Base-by-base conservation (phyloP, 2,797 vertebrate species). In the Pangasius krempfi region DNA sequence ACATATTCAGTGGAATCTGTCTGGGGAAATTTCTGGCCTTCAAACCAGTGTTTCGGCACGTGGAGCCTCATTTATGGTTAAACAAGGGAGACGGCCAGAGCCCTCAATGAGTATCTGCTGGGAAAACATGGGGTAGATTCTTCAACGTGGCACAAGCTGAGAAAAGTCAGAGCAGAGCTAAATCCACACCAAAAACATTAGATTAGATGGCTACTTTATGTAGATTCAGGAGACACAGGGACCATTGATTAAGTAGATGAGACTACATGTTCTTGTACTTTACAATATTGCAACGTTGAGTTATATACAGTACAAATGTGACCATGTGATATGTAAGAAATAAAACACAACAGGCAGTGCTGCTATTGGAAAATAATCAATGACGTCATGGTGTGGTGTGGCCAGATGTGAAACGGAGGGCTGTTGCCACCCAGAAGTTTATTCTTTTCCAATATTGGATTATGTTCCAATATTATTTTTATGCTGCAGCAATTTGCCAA, bases 31-130 rank as follows among this genome's bases (percentile, higher is more conserved):
- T 90, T 92, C 78, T 88, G 88, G 91, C 88, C 85, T 91, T 90
- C 89, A 92, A 92, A 91, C 88, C 88, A 80, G 88, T 88, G 88
- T 92, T 91, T 92, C 89, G 78, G 92, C 92, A 90, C 89, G 85
- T 84, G 86, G 90, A 89, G 88, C 88, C 89, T 88, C 90, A 90
- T 91, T 92, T 91, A 93, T 90, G 89, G 92, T 88, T 83, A 85
- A 90, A 84, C 70, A 72, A 89, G 81, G 75, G 79, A 89, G 90
- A 89, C 91, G 88, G 89, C 89, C 89, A 89, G 84, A 90, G 80
- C 87, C 88, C 89, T 88, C 88, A 92, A 92, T 90, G 60, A 91
- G 89, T 79, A 87, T 91, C 90, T 91, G 86, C 90, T 89, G 87
- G 85, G 89, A 88, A 88, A 90, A 87, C 89, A 92, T 82, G 86